Evolutionary conservation across 1,140 invertebrate species (phyloP).

Genomic region (Ceratina calcarata): DNA sequence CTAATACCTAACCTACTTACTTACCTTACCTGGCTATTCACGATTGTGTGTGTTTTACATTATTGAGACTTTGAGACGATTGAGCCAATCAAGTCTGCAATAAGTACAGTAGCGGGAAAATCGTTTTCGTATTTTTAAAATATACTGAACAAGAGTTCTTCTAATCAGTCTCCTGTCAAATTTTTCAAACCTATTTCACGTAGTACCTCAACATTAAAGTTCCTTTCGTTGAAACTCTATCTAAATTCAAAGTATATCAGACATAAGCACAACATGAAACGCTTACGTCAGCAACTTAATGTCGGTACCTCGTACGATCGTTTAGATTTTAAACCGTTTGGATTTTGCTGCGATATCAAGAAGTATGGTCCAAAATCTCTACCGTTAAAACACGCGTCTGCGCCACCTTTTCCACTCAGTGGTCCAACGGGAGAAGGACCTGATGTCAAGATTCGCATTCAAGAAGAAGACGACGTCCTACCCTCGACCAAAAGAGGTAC

Average conservation of each 20-base stretch:
- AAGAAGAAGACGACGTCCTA: constrained; percentile 33
- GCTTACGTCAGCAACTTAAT: not conserved
- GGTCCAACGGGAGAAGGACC: constrained; percentile 58
- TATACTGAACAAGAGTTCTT: constrained; percentile 12
- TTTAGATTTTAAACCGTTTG: constrained; percentile 63
- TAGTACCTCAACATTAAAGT: not conserved
- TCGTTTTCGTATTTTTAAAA: not conserved
- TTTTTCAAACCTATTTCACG: not conserved
- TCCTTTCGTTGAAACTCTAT: not conserved
- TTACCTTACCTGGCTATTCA: too few relatives aligned
- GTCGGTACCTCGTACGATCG: not conserved
- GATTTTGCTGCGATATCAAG: constrained; percentile 70
- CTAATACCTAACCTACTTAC: too few relatives aligned
- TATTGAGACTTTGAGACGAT: not conserved
- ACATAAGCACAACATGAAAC: constrained; percentile 6
- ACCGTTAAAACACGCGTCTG: constrained; percentile 11
- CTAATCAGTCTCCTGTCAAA: constrained; percentile 16
- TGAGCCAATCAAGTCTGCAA: not conserved
- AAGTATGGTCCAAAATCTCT: constrained; percentile 55
- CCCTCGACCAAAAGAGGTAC: not conserved
- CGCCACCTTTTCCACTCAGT: constrained; percentile 30
- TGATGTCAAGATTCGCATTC: constrained; percentile 63
- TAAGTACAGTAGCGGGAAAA: constrained; percentile 12
- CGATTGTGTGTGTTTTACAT: not conserved
- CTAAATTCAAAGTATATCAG: constrained; percentile 12